phyloP scores from a whole-genome alignment of 2,888 invertebrate species.

The Orchesellides sinensis region DNA sequence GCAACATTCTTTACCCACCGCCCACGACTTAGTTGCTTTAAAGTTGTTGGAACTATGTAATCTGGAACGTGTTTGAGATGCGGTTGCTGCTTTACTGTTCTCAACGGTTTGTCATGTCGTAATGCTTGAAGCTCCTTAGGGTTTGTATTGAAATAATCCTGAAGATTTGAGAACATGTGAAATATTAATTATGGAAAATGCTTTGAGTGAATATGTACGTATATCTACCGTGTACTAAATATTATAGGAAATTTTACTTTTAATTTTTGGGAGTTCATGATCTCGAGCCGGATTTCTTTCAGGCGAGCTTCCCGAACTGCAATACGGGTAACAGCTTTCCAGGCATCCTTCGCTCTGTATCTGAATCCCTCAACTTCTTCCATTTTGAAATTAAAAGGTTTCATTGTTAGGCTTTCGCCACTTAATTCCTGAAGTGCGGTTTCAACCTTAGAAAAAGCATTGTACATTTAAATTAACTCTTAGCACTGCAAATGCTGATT shows the following conservation, averaged over 20 bases:
- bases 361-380: constrained; percentile 97
- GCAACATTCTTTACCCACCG: constrained; percentile 51
- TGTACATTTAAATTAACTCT: too few species aligned
- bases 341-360: constrained; percentile 96
- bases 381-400: constrained; percentile 93
- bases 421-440: constrained; percentile 87
- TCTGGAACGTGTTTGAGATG: constrained; percentile 95
- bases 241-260: too few species aligned
- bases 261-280: constrained; percentile 93
- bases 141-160: constrained; percentile 95
- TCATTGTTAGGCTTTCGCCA: constrained; percentile 79
- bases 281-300: constrained; percentile 96
- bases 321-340: constrained; percentile 94
- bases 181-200: background rate
- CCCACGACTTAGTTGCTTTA: constrained; percentile 83
- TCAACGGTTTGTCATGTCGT: constrained; percentile 90
- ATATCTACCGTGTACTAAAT: too few species aligned
- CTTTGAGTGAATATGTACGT: too few species aligned
- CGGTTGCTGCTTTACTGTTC: constrained; percentile 88
- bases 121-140: constrained; percentile 91
- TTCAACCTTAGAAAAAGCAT: too few species aligned
- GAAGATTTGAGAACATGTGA: constrained; percentile 73
- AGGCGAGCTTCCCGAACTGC: constrained; percentile 96
- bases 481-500: background rate
- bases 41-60: constrained; percentile 89